phyloP scores from a whole-genome alignment of 2,113 vertebrate species.

The Spea bombifrons region DNA sequence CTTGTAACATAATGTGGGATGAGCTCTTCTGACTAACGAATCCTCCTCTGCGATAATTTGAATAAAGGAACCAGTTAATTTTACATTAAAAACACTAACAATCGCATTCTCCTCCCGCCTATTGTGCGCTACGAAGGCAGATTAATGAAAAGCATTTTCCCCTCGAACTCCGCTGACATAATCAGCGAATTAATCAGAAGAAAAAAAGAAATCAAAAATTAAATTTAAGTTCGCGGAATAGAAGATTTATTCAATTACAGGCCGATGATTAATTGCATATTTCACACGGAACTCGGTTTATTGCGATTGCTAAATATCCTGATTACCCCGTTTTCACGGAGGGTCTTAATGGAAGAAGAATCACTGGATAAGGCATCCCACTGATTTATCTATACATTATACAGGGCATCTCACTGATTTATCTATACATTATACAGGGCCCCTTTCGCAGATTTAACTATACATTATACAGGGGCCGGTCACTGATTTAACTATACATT shows the following conservation, averaged over 20 bases:
- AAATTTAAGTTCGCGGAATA: slow-evolving; percentile 23
- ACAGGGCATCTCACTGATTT: no score
- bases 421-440: no score
- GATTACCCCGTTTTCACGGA: slow-evolving; percentile 18
- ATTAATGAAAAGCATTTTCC: slow-evolving; percentile 34
- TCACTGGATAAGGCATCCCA: no score
- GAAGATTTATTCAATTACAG: slow-evolving; percentile 41
- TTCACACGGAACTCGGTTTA: slow-evolving; percentile 27
- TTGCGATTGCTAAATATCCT: slow-evolving; percentile 33
- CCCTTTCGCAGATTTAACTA: no score
- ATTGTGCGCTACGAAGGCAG: slow-evolving; percentile 36
- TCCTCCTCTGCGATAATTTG: slow-evolving; percentile 22
- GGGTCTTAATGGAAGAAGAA: neutral
- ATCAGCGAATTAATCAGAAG: slow-evolving; percentile 34
- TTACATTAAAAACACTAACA: slow-evolving; percentile 41
- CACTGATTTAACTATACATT: no score
- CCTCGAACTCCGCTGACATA: slow-evolving; percentile 26
- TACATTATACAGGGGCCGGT: no score
- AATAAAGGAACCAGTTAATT: slow-evolving; percentile 34
- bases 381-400: no score
- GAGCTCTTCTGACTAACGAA: slow-evolving; percentile 5
- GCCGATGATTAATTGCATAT: slow-evolving; percentile 36
- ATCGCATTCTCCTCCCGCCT: slow-evolving; percentile 13
- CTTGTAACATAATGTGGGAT: slow-evolving; percentile 14
- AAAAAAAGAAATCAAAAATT: slow-evolving; percentile 9